Base-by-base conservation (phyloP, 2,797 vertebrate species). In the Luscinia megarhynchos region DNA sequence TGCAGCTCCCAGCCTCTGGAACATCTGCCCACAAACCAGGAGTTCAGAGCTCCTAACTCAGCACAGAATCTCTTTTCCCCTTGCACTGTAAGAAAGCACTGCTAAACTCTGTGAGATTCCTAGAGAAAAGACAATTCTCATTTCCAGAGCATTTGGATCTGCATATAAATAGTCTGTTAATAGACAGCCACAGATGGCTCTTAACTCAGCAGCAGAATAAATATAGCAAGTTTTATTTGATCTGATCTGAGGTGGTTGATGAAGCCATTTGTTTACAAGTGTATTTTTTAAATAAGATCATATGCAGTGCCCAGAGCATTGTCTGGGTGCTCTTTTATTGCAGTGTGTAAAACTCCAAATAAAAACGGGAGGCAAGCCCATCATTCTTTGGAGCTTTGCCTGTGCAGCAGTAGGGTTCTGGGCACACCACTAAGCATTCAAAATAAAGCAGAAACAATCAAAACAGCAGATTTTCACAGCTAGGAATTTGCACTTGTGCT, bases 321-420 rank as follows among this genome's bases (percentile, higher is more conserved):
- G 74, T 93, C 94, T 96, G 89, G 40, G 76, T 84, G 34, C 67
- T 92, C 53, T 95, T 95, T 90, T 89, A 91, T 93, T 93, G 36
- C 59, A 75, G 79, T 94, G 87, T 85, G 79, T 93, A 92, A 82
- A 93, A 82, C 55, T 93, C 76, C 79, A 86, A 91, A 92, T 87
- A 55, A 86, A 95, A 92, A 22, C 1, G 54, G 74, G 80, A 91
- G 77, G 58, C 12, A 0, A 92, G 76, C 24, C 3, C 29, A 81
- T 61, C 8, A 0, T 78, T 83, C 75, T 85, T 73, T 78, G 73
- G 91, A 92, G 48, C 48, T 86, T n/a, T 93, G 84, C 81, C 91
- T 84, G 73, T 14, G 34, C 67, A 81, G 76, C 91, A 94, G 32
- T 30, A 30, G 76, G n/a, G 55, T 36, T 93, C 92, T 69, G 61